Conservation (phyloP, 2,797 vertebrate species). For the Helicolenus hilgendorfi region DNA sequence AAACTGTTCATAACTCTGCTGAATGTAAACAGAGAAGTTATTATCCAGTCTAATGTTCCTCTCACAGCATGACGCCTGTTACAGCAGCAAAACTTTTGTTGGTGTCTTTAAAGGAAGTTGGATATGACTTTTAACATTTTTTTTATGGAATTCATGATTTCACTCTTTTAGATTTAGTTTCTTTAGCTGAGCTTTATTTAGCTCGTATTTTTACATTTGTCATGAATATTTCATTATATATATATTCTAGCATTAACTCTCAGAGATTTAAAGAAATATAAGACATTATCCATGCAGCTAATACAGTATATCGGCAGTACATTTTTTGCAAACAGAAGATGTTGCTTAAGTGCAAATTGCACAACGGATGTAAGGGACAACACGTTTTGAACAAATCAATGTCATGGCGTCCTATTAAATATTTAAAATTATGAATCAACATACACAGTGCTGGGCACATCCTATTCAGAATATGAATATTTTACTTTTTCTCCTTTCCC, state of each 20-base stretch:
- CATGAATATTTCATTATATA: too few species aligned
- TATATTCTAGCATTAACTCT: too few species aligned
- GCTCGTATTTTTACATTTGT: not conserved
- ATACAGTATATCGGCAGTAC: not conserved
- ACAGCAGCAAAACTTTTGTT: not conserved
- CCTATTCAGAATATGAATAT: too few species aligned
- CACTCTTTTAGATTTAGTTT: not conserved
- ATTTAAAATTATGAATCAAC: not conserved
- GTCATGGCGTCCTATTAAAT: not conserved
- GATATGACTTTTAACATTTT: not conserved
- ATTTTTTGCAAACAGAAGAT: not conserved
- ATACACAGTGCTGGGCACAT: too few species aligned
- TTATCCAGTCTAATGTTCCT: not conserved
- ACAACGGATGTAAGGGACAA: not conserved
- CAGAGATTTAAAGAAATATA: too few species aligned
- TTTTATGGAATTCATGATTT: slow-evolving; percentile 9
- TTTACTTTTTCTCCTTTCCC: too few species aligned
- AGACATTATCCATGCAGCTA: not conserved
- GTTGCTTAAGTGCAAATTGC: not conserved
- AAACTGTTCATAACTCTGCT: not conserved
- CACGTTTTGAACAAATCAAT: not conserved
- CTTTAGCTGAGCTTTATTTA: not conserved
- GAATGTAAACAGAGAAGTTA: not conserved
- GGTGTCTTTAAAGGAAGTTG: not conserved
- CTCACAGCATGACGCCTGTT: not conserved